Conservation (phyloP, 2,888 invertebrate species). For the Steinernema hermaphroditum region DNA sequence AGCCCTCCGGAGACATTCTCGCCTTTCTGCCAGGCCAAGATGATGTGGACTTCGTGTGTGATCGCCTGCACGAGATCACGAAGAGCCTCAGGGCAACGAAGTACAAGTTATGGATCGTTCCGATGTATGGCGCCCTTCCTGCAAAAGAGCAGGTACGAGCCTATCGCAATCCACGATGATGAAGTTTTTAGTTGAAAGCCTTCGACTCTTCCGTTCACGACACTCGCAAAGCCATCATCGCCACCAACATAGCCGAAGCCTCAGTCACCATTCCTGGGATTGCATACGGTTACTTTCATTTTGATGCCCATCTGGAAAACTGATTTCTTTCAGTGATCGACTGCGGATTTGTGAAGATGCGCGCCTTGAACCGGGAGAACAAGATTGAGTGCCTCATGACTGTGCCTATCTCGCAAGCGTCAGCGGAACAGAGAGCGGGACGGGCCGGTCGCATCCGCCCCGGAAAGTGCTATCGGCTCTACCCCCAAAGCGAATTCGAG, state of each 20-base stretch:
- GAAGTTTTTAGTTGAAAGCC: conserved; percentile 57
- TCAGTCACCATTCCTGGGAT: conserved; percentile 92
- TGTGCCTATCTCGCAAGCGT: conserved; percentile 79
- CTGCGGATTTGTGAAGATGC: conserved; percentile 90
- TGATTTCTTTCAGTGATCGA: conserved; percentile 78
- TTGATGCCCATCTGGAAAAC: neutral
- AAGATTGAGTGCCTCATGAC: conserved; percentile 72
- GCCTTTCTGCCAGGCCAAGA: conserved; percentile 74
- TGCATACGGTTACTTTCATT: conserved; percentile 76
- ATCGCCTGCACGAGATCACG: conserved; percentile 53
- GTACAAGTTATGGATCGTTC: conserved; percentile 72
- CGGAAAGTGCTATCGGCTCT: conserved; percentile 79
- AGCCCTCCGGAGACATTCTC: conserved; percentile 78
- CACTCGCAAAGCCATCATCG: conserved; percentile 83
- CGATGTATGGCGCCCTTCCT: conserved; percentile 89
- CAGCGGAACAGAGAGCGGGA: conserved; percentile 88
- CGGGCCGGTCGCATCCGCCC: conserved; percentile 82
- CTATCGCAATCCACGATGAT: neutral
- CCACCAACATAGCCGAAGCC: conserved; percentile 95
- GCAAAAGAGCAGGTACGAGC: conserved; percentile 68
- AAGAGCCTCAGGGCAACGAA: conserved; percentile 45
- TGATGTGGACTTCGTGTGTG: conserved; percentile 63
- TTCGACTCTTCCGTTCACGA: conserved; percentile 66
- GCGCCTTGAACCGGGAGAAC: conserved; percentile 82
- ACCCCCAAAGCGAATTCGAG: conserved; percentile 76